Conservation (phyloP, 2,113 vertebrate species). For the Thomomys bottae region DNA sequence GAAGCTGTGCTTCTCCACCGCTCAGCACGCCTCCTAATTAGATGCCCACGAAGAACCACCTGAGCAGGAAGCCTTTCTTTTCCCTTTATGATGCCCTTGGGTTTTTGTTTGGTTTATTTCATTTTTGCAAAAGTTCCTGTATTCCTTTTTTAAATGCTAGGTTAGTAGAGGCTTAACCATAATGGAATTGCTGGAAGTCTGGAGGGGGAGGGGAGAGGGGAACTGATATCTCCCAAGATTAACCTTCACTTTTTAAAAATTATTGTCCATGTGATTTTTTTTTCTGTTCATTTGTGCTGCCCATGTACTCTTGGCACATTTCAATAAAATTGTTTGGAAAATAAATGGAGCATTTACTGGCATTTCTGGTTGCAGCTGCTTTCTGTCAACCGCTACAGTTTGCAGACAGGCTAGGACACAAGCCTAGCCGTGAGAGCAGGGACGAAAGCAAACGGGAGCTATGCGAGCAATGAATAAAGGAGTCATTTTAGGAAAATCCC, state of each 20-base stretch:
- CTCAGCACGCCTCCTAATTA: slow-evolving; percentile 92
- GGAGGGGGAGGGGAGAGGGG: slow-evolving; percentile 73
- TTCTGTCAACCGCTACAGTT: too few species aligned
- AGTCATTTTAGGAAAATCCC: neutral
- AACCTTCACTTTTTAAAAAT: slow-evolving; percentile 81
- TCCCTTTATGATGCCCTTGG: slow-evolving; percentile 40
- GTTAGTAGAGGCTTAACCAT: slow-evolving; percentile 80
- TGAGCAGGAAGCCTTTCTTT: slow-evolving; percentile 70
- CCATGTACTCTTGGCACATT: slow-evolving; percentile 81
- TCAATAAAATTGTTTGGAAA: slow-evolving; percentile 85
- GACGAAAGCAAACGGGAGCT: too few species aligned
- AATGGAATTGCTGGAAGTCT: slow-evolving; percentile 73
- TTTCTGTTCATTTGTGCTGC: slow-evolving; percentile 79
- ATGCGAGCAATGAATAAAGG: neutral
- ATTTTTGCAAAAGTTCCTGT: slow-evolving; percentile 49
- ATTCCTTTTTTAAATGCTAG: slow-evolving; percentile 69
- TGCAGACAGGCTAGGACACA: neutral
- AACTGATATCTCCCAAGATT: slow-evolving; percentile 72
- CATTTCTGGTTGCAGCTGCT: neutral
- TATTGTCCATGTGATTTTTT: slow-evolving; percentile 81
- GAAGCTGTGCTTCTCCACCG: slow-evolving; percentile 96
- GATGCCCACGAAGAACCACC: slow-evolving; percentile 48
- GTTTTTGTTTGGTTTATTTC: neutral
- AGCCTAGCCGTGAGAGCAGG: neutral
- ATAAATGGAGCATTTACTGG: slow-evolving; percentile 54